Evolutionary conservation across 2,888 invertebrate species (phyloP), one percentile per base, ranked within the genome.

Genomic region (Thymelicus acteon): DNA sequence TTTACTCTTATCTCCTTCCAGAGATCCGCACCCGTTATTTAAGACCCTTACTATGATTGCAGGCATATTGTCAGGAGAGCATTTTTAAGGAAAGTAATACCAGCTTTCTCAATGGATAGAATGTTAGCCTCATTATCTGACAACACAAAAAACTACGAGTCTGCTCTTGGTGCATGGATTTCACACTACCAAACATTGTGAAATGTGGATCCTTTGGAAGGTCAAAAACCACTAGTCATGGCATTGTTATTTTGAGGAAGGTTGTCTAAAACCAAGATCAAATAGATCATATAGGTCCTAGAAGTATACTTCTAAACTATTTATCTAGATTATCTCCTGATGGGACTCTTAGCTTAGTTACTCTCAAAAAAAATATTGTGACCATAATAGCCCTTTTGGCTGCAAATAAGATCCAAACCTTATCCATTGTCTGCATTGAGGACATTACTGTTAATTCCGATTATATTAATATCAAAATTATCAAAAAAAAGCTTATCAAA

Each of bases 381-480:
- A 77, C 74, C 4, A 66, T 78, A 15, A 48, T 78, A n/a, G 76
- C 77, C 7, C 65, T 78, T 12, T 31, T 69, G 13, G 77, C 78
- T 6, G 77, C 72, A 6, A 78, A 80, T 49, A 71, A 78, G 63
- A 64, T 74, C 7, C 75, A 72, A 60, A 79, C 79, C 0, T 65
- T 79, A 39, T 73, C 75, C 8, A n/a, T 71, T 54, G 77, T 79
- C 40, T 40, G 40, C 40, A 40, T 40, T 6, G 40, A 40, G 6
- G 40, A 40, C 5, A 6, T 40, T 40, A 40, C 40, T 6, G 40
- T 40, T 1, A 6, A 40, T 8, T 40, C 8, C 2, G 40, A 40
- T 40, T 4, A 40, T 8, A 8, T 40, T 40, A 40, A 2, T 8
- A 40, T 40, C 40, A 40, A 40, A 40, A 40, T 40, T 40, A 2